A percentile compares a stretch with the other conserved stretches of the same genome.
Conservation (phyloP, 2,797 vertebrate genomes). For the Stomatorhinus walkeri region DNA sequence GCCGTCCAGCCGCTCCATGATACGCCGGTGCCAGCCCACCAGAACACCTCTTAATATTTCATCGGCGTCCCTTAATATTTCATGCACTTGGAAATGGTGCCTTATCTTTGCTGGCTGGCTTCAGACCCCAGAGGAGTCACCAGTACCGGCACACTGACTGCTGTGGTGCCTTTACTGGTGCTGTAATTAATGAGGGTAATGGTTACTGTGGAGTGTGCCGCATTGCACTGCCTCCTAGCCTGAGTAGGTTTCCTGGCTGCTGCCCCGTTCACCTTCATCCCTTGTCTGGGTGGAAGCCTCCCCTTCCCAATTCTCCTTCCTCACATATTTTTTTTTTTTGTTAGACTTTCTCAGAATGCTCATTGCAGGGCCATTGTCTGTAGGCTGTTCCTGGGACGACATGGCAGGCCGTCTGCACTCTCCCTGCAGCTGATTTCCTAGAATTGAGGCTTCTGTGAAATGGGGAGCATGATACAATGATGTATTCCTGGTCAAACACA, state of each 20-base stretch:
- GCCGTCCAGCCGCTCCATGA: background rate
- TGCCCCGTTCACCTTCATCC: background rate
- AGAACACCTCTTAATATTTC: constrained; percentile 9
- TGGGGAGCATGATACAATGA: background rate
- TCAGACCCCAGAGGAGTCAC: background rate
- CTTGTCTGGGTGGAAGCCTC: background rate
- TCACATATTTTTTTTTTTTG: background rate
- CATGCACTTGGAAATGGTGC: background rate
- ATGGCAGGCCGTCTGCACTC: background rate
- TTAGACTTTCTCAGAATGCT: background rate
- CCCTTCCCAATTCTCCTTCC: background rate
- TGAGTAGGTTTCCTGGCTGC: background rate
- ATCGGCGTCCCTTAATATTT: constrained; percentile 6
- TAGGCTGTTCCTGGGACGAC: background rate
- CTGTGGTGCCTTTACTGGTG: background rate
- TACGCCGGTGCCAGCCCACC: background rate
- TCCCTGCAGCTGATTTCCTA: background rate
- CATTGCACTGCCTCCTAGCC: background rate
- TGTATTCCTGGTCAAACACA: background rate
- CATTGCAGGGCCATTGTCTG: background rate
- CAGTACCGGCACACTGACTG: background rate
- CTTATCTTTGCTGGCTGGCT: background rate
- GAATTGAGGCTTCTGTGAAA: background rate
- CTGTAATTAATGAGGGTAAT: background rate
- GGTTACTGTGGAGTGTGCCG: background rate